A percentile compares a stretch with the other conserved stretches of the same genome.
phyloP scores from a whole-genome alignment of 2,888 invertebrate genomes.

The Abscondita cerata region DNA sequence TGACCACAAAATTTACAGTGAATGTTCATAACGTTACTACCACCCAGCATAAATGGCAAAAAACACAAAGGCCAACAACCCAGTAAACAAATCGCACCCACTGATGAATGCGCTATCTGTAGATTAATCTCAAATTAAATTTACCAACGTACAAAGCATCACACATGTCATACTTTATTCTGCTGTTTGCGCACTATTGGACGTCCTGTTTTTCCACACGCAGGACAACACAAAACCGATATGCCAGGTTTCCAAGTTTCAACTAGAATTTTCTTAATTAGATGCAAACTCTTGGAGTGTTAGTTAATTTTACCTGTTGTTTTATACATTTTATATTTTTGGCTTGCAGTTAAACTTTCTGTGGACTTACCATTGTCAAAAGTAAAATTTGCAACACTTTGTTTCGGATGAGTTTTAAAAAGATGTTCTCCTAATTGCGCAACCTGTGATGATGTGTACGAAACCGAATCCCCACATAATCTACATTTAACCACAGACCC shows the following conservation, averaged over 20 bases:
- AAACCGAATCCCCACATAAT: slow-evolving; percentile 49
- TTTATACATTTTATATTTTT: slow-evolving; percentile 40
- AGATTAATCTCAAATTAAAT: slow-evolving; percentile 22
- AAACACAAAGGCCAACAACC: slow-evolving; percentile 58
- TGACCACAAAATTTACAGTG: slow-evolving; percentile 61
- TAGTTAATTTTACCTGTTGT: slow-evolving; percentile 41
- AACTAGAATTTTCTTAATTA: slow-evolving; percentile 39
- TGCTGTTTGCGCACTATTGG: slow-evolving; percentile 54
- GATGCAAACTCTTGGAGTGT: background rate
- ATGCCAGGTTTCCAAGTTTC: slow-evolving; percentile 54
- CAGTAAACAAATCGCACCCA: slow-evolving; percentile 52
- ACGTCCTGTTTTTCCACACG: slow-evolving; percentile 46
- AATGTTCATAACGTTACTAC: slow-evolving; percentile 50
- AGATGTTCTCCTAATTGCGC: slow-evolving; percentile 50
- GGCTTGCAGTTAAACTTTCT: background rate
- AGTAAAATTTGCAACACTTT: slow-evolving; percentile 48
- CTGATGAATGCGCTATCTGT: slow-evolving; percentile 49
- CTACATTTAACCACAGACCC: slow-evolving; percentile 46
- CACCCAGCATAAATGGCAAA: slow-evolving; percentile 52
- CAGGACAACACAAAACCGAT: slow-evolving; percentile 45
- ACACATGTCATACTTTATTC: slow-evolving; percentile 48
- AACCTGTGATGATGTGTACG: slow-evolving; percentile 45
- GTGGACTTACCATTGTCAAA: slow-evolving; percentile 19
- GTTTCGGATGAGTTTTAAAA: slow-evolving; percentile 48
- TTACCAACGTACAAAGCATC: background rate